Evolutionary conservation across 2,888 invertebrate species (phyloP).

Genomic region (Anthoptus insignis): DNA sequence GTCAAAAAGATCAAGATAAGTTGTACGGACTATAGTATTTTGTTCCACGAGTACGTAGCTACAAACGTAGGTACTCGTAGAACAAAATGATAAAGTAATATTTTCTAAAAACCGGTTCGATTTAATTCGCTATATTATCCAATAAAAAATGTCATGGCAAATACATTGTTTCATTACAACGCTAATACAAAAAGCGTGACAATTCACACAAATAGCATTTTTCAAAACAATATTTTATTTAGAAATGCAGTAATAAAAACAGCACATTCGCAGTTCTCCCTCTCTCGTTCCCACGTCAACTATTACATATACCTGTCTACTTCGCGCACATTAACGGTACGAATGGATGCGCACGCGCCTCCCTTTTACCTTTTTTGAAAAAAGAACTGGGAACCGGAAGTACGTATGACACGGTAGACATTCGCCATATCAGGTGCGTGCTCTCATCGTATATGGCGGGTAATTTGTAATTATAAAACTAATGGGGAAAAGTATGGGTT

Average conservation of each 20-base stretch:
- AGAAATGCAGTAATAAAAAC: not conserved
- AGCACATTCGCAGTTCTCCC: not conserved
- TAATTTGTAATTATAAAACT: conserved; percentile 49
- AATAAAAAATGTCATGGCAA: not conserved
- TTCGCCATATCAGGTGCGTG: conserved; percentile 48
- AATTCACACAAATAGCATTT: conserved; percentile 10
- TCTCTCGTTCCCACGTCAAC: not conserved
- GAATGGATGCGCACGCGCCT: conserved; percentile 52
- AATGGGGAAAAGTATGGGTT: conserved; percentile 41
- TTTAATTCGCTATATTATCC: not conserved
- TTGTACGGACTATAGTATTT: no score
- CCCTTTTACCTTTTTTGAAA: conserved; percentile 53
- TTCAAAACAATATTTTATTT: conserved; percentile 9
- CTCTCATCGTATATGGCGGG: conserved; percentile 42
- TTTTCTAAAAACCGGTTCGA: not conserved
- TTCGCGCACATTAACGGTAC: conserved; percentile 44
- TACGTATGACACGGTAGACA: conserved; percentile 48
- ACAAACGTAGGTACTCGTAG: no score
- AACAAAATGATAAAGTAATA: no score
- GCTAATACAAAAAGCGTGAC: not conserved
- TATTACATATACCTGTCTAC: conserved; percentile 28
- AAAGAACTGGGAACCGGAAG: conserved; percentile 50
- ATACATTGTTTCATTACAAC: not conserved
- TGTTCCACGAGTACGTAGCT: no score
- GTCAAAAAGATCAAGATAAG: no score